Percentiles rank a stretch among this genome's conserved stretches.
phyloP scores from a whole-genome alignment of 2,113 vertebrate species.

The Probosciger aterrimus region DNA sequence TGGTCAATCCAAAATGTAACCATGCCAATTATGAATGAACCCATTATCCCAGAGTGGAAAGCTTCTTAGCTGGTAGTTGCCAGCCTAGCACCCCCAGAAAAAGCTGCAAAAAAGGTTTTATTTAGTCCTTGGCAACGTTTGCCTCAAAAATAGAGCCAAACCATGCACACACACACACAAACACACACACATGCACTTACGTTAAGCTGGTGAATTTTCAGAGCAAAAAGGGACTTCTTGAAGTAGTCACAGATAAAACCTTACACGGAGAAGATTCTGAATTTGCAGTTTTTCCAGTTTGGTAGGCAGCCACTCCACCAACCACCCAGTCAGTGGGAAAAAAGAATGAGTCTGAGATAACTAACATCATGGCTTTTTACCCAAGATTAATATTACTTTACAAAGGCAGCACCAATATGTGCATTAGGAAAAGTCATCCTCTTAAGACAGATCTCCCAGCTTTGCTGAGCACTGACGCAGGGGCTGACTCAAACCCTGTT shows the following conservation, averaged over 20 bases:
- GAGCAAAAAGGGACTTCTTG: neutral
- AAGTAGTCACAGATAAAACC: neutral
- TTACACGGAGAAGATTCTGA: neutral
- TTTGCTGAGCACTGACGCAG: neutral
- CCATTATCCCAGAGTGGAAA: neutral
- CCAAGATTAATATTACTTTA: neutral
- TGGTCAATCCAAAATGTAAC: neutral
- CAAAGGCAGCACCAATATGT: neutral
- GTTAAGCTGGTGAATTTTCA: constrained; percentile 7
- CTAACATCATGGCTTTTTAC: neutral
- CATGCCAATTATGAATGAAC: neutral
- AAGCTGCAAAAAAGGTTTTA: neutral
- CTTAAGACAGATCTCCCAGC: neutral
- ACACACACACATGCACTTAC: neutral
- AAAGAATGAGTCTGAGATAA: neutral
- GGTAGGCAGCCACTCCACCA: neutral
- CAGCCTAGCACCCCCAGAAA: neutral
- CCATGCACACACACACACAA: neutral
- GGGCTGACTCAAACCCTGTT: neutral
- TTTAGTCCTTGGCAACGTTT: neutral
- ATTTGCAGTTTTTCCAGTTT: neutral
- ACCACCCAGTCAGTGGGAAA: neutral
- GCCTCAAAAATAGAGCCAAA: neutral
- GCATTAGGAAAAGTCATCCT: neutral
- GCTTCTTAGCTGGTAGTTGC: neutral